Conservation (phyloP, 2,888 invertebrate species). For the Eumacrocentrus americanus region DNA sequence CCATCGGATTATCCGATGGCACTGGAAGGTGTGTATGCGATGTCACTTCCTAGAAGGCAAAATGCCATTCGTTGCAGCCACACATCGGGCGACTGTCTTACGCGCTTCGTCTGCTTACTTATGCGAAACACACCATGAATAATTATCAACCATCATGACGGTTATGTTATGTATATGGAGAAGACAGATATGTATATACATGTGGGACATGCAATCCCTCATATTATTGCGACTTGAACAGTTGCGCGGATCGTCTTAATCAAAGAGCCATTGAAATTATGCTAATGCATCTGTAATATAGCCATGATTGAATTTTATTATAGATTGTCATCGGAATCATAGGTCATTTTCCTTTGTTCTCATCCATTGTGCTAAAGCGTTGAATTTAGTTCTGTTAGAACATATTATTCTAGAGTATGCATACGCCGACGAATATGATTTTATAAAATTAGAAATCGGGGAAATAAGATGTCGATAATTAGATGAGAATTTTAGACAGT, state of each 20-base stretch:
- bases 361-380: not conserved
- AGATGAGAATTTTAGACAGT: too few relatives aligned
- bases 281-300: not conserved
- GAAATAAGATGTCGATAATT: too few relatives aligned
- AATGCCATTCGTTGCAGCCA: conserved; percentile 8
- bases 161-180: not conserved
- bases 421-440: not conserved
- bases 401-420: not conserved
- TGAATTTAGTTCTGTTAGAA: not conserved
- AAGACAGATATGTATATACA: not conserved
- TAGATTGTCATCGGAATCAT: not conserved
- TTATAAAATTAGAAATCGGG: too few relatives aligned
- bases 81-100: not conserved
- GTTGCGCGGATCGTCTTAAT: not conserved
- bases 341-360: not conserved
- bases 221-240: not conserved
- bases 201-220: not conserved
- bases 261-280: not conserved
- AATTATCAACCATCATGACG: too few relatives aligned
- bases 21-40: conserved; percentile 21
- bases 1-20: conserved; percentile 23
- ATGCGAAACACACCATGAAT: not conserved
- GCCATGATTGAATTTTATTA: not conserved
- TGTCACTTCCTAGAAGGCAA: conserved; percentile 27
- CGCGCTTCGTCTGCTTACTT: not conserved